phyloP scores from a whole-genome alignment of 2,113 vertebrate genomes.

The Aegithalos caudatus region DNA sequence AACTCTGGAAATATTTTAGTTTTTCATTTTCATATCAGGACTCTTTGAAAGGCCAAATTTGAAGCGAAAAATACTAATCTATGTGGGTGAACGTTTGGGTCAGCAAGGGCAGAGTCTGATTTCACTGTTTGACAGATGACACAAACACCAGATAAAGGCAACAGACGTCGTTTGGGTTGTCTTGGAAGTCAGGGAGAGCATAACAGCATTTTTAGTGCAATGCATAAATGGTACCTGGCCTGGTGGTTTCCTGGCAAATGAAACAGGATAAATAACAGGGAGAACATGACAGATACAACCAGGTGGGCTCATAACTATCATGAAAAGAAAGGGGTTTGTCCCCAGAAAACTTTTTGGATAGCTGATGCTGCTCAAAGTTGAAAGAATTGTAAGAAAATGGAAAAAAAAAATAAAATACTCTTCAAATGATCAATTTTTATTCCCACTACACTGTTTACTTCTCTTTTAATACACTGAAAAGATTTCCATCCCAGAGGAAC shows the following conservation, averaged over 20 bases:
- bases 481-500: constrained; percentile 16
- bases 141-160: neutral
- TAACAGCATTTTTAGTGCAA: neutral
- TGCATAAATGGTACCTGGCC: neutral
- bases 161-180: neutral
- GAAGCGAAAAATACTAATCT: neutral
- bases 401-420: constrained; percentile 3
- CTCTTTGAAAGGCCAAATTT: neutral
- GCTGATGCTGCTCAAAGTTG: neutral
- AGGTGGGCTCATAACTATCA: too few relatives aligned
- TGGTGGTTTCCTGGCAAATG: neutral
- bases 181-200: neutral
- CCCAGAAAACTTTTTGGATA: neutral
- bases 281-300: neutral
- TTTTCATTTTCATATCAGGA: neutral
- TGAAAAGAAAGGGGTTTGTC: neutral
- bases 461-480: constrained; percentile 10
- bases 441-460: neutral
- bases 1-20: neutral
- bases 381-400: neutral
- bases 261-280: neutral
- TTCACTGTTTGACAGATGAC: neutral
- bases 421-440: neutral
- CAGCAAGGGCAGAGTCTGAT: neutral
- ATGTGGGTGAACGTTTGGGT: neutral